Evolutionary conservation across 1,140 invertebrate species (phyloP), one percentile per base, ranked within the genome.

Genomic region (Magallana angulata): DNA sequence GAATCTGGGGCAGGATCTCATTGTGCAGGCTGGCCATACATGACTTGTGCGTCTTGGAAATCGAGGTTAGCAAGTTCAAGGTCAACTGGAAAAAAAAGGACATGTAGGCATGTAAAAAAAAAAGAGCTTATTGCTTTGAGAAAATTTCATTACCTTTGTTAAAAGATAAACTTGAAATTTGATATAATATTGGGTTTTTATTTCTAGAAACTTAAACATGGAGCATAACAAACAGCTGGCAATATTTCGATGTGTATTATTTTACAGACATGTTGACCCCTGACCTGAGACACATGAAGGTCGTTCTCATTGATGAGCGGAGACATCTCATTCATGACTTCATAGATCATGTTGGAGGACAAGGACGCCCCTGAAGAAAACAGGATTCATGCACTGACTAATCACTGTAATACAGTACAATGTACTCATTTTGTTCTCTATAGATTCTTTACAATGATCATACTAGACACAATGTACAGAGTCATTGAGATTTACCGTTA

Each of bases 281-380:
- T 97, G 91, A 98, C 96, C 95, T 99, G 98, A 62, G 98, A 98
- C 91, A 99, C 98, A 95, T 99, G 98, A 59, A 99, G 95, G 95
- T 99, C 99, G 81, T 97, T 96, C 94, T 99, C 99, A 92, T 97
- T 98, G 84, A 99, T 96, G 36, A 99, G 95, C 62, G 98, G 97
- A 62, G 98, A 97, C 91, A 99, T 95, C 94, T 99, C 98, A 18
- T 96, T 96, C 89, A 98, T 96, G 57, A 97, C 97, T 94, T 97
- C 97, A 91, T 97, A 96, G 57, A 98, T 94, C 88, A 98, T 95
- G 91, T 96, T 96, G 3, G 96, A 95, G 88, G 96, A 96, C 57
- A 98, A 95, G 30, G 96, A 96, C 71, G 89, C 87, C 57, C 93
- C 93, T 95, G 88, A 82, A 90, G 87, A 14, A 85, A 84, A 76